Evolutionary conservation across 2,113 vertebrate species (phyloP).

Genomic region (Meleagris gallopavo): DNA sequence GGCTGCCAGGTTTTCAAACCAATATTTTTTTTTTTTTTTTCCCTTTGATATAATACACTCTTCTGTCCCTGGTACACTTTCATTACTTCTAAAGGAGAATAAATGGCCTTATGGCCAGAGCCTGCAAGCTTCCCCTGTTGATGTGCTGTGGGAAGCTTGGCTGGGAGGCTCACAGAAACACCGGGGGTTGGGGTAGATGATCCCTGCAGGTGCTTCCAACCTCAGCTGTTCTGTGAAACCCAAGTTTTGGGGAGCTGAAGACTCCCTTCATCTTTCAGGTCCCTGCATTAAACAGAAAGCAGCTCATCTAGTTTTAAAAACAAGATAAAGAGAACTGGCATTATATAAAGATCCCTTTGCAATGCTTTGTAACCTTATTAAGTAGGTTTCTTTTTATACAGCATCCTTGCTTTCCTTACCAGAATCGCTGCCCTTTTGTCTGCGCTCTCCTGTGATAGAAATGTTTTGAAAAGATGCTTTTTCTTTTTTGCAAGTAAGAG

Average conservation of each 20-base stretch:
- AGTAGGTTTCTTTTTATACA: slow-evolving; percentile 35
- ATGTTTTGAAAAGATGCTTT: slow-evolving; percentile 21
- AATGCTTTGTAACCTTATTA: neutral
- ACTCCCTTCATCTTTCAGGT: neutral
- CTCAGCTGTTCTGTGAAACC: neutral
- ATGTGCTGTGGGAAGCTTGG: neutral
- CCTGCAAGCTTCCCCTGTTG: accelerated
- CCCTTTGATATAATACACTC: too few species aligned
- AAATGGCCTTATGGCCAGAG: neutral
- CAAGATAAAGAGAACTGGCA: slow-evolving; percentile 14
- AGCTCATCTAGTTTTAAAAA: slow-evolving; percentile 42
- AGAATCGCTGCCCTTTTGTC: slow-evolving; percentile 30
- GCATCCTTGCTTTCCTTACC: neutral
- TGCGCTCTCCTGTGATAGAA: neutral
- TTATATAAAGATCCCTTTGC: slow-evolving; percentile 32
- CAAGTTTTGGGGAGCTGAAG: neutral
- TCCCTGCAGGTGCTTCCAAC: neutral
- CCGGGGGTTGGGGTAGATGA: neutral
- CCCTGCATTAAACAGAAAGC: neutral
- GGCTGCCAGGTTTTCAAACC: neutral
- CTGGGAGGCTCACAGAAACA: neutral
- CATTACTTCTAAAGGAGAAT: neutral
- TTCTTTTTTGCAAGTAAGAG: neutral
- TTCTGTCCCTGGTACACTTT: neutral
- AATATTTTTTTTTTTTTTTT: neutral